Percentiles rank a stretch among this genome's conserved stretches.
Evolutionary conservation across 2,113 vertebrate species (phyloP).

Genomic region (Corythaeola cristata): DNA sequence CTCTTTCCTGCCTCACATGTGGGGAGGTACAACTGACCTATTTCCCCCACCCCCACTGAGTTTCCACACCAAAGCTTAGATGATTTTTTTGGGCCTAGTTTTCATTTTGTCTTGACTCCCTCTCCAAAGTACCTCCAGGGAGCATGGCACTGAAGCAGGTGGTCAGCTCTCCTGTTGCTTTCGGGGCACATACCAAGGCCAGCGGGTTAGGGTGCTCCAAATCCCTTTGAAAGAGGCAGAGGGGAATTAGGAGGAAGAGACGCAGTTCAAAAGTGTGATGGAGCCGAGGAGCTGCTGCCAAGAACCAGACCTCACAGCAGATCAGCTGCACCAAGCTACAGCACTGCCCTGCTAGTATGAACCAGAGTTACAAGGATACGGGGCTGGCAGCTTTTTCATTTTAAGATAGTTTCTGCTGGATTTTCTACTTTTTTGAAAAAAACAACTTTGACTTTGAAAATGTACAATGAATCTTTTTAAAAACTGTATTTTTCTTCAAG

Average conservation of each 20-base stretch:
- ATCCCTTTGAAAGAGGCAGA: background rate
- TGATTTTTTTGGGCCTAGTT: background rate
- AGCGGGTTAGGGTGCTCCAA: background rate
- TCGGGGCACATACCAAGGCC: background rate
- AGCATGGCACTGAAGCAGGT: background rate
- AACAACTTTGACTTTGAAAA: background rate
- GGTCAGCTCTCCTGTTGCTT: background rate
- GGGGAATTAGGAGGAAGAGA: background rate
- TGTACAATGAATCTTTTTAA: background rate
- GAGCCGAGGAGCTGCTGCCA: background rate
- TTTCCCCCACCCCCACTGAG: too few relatives aligned
- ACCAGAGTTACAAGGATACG: background rate
- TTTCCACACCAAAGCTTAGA: background rate
- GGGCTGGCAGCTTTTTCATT: background rate
- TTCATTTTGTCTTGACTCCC: background rate
- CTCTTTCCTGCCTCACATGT: background rate
- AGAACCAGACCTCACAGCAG: background rate
- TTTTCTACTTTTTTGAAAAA: background rate
- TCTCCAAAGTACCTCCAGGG: background rate
- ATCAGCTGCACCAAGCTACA: background rate
- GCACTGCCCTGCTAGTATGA: background rate
- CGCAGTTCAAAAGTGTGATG: fast-evolving
- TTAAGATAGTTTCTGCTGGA: background rate
- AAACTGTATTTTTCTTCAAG: background rate
- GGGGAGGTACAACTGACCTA: background rate